These are phyloP conservation scores for Nebria salina DNA, from an alignment of 2,888 invertebrate genomes.

Conservation along the genomic window DNA sequence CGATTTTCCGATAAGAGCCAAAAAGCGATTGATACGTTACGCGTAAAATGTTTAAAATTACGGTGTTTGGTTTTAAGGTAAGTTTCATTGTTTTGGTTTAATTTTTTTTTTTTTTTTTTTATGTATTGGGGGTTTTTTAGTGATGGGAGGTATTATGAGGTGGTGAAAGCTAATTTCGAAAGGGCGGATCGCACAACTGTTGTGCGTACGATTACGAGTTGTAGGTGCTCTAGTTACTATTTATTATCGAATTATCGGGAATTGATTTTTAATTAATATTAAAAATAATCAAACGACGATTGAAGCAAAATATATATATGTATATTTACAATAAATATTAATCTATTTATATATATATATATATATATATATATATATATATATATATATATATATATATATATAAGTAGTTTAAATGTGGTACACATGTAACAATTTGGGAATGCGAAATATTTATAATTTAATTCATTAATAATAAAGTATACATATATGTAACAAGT, in stretches of 20 bases:
- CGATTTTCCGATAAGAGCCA: conserved; percentile 99
- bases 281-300: background rate
- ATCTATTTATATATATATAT: conserved; percentile 32
- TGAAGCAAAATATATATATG: conserved; percentile 45
- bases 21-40: conserved; percentile 97
- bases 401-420: conserved; percentile 16
- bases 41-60: conserved; percentile 93
- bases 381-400: too few relatives aligned
- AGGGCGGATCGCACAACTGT: conserved; percentile 96
- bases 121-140: conserved; percentile 62
- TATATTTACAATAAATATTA: conserved; percentile 47
- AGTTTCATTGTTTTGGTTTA: too few relatives aligned
- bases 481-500: conserved; percentile 2
- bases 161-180: conserved; percentile 99
- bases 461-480: background rate
- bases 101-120: too few relatives aligned
- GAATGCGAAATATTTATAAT: conserved; percentile 29
- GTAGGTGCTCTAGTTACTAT: conserved; percentile 93
- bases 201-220: conserved; percentile 96
- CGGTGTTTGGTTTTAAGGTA: conserved; percentile 93
- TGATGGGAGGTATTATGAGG: conserved; percentile 99
- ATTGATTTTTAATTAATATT: conserved; percentile 86
- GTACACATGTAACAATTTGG: background rate
- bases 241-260: conserved; percentile 93
- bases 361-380: too few relatives aligned